Conservation (phyloP, 1,140 invertebrate species). For the Mesaphorura yosii region DNA sequence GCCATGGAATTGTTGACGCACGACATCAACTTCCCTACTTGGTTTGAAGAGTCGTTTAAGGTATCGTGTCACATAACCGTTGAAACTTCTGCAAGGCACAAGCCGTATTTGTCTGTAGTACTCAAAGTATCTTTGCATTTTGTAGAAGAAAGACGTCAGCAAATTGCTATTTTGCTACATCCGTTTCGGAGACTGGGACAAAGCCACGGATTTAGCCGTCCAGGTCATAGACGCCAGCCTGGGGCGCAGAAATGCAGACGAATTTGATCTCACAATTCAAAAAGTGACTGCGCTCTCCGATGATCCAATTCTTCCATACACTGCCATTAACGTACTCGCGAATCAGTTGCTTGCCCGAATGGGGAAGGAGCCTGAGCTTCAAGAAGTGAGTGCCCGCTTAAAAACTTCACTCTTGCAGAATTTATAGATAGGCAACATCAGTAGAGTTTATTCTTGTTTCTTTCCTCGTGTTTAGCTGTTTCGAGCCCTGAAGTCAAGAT, state of each 20-base stretch:
- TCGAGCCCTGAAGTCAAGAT: not conserved
- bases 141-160: conserved; percentile 14
- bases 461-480: too few relatives aligned
- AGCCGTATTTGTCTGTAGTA: not conserved
- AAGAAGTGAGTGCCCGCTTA: too few relatives aligned
- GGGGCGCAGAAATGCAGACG: conserved; percentile 10
- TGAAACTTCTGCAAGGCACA: too few relatives aligned
- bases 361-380: not conserved
- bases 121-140: not conserved
- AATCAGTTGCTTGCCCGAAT: conserved; percentile 8
- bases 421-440: too few relatives aligned
- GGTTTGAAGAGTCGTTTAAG: conserved; percentile 28
- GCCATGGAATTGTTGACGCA: conserved; percentile 14
- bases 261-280: conserved; percentile 25
- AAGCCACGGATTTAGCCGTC: conserved; percentile 17
- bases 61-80: too few relatives aligned
- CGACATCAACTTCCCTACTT: conserved; percentile 15
- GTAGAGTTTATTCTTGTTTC: too few relatives aligned
- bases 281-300: conserved; percentile 16
- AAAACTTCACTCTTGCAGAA: not conserved
- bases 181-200: conserved; percentile 22
- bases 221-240: conserved; percentile 24
- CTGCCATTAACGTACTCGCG: conserved; percentile 14
- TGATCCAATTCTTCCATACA: conserved; percentile 21
- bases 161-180: conserved; percentile 25